Percentiles rank a stretch among this genome's conserved stretches.
These are phyloP conservation scores for Drosophila anomalata DNA, from an alignment of 2,888 invertebrate genomes.

Conservation along the genomic window DNA sequence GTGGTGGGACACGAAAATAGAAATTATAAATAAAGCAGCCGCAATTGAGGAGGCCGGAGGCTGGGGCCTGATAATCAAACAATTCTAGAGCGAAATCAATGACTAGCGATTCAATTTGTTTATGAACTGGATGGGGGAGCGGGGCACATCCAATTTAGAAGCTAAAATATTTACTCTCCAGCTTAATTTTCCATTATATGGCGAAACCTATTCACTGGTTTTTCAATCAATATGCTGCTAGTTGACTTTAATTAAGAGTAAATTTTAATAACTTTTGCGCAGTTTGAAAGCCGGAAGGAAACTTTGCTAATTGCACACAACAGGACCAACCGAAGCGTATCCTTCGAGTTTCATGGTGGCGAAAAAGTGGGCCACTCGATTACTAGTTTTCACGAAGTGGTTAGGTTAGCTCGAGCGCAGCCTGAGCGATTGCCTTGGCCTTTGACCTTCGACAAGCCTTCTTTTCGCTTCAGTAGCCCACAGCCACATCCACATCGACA, in stretches of 20 bases:
- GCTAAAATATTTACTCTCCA: background rate
- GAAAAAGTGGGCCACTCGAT: conserved; percentile 21
- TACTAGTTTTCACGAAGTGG: conserved; percentile 15
- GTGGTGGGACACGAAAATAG: conserved; percentile 20
- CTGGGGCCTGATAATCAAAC: conserved; percentile 19
- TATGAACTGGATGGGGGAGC: conserved; percentile 7
- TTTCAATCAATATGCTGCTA: conserved; percentile 38
- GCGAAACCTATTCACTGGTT: conserved; percentile 18
- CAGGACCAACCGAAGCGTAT: conserved; percentile 41
- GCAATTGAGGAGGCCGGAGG: background rate
- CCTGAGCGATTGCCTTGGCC: conserved; percentile 39
- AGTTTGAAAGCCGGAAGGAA: conserved; percentile 32
- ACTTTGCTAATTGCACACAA: conserved; percentile 51
- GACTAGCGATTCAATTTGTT: conserved; percentile 19
- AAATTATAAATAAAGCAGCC: conserved; percentile 48
- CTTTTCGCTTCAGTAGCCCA: conserved; percentile 36
- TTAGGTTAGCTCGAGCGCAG: background rate
- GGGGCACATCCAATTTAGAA: background rate
- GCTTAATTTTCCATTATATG: background rate
- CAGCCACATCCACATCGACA: background rate
- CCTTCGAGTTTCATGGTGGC: conserved; percentile 1
- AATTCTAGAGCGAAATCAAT: conserved; percentile 17
- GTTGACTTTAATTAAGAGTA: conserved; percentile 30
- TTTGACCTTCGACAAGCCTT: conserved; percentile 44
- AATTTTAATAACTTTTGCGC: conserved; percentile 41